Evolutionary conservation across 2,113 vertebrate genomes (phyloP).

Genomic region (Callospermophilus lateralis): DNA sequence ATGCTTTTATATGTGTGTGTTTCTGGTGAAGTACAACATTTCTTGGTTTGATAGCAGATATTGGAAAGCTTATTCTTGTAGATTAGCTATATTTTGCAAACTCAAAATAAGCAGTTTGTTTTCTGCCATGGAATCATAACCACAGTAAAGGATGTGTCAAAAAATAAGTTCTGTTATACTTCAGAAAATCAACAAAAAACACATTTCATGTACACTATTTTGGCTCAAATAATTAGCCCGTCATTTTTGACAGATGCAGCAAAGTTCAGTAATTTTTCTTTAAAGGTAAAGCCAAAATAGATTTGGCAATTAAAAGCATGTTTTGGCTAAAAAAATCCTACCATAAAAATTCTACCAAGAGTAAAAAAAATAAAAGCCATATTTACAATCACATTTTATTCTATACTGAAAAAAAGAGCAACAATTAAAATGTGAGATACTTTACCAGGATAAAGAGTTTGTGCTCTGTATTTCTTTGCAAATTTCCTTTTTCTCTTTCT

Average conservation of each 20-base stretch:
- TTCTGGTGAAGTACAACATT: conserved; percentile 64
- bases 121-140: conserved; percentile 55
- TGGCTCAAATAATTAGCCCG: conserved; percentile 67
- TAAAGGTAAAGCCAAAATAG: conserved; percentile 63
- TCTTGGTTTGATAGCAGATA: conserved; percentile 70
- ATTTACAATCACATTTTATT: conserved; percentile 30
- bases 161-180: conserved; percentile 60
- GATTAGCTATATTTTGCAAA: conserved; percentile 66
- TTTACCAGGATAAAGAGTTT: conserved; percentile 8
- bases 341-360: neutral
- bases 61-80: conserved; percentile 65
- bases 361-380: neutral
- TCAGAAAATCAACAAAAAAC: conserved; percentile 73
- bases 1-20: conserved; percentile 57
- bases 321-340: neutral
- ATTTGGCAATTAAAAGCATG: conserved; percentile 57
- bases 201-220: conserved; percentile 53
- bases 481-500: conserved; percentile 10
- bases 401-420: neutral
- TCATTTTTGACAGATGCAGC: conserved; percentile 71
- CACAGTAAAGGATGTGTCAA: conserved; percentile 64
- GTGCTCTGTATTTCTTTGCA: neutral
- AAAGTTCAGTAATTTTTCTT: conserved; percentile 67
- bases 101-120: conserved; percentile 66
- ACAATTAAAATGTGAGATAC: conserved; percentile 24